A percentile compares a stretch with the other conserved stretches of the same genome.
phyloP scores from a whole-genome alignment of 2,888 invertebrate genomes.

The Dasypolia templi region DNA sequence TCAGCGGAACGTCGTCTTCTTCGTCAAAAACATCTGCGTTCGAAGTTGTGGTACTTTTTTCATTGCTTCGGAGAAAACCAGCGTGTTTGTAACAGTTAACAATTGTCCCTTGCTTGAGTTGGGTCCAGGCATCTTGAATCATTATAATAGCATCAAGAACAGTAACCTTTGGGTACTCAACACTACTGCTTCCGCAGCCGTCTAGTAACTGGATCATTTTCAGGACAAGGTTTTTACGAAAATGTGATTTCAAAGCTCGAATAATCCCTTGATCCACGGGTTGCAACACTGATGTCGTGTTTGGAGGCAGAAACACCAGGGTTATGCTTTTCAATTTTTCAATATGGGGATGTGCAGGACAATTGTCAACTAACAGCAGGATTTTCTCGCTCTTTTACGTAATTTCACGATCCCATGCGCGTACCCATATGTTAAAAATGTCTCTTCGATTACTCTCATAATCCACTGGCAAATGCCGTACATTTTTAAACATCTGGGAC shows the following conservation, averaged over 20 bases:
- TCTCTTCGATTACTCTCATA: not conserved
- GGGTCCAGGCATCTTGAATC: not conserved
- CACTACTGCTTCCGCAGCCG: not conserved
- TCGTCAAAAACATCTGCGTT: conserved; percentile 6
- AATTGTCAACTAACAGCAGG: conserved; percentile 7
- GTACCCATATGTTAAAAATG: not conserved
- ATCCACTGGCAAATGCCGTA: not conserved
- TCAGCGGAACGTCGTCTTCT: conserved; percentile 60
- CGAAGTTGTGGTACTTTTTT: too few species aligned
- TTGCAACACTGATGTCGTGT: conserved; percentile 6
- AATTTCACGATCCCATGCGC: not conserved
- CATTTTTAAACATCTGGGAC: not conserved
- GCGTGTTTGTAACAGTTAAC: not conserved
- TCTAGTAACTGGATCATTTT: conserved; percentile 2
- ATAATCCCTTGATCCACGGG: not conserved
- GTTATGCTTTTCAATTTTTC: conserved; percentile 1
- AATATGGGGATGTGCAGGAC: conserved; percentile 3
- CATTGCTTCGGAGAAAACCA: not conserved
- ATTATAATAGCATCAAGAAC: conserved; percentile 4
- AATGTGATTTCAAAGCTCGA: not conserved
- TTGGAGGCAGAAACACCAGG: not conserved
- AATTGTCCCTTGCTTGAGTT: not conserved
- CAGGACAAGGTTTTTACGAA: conserved; percentile 1
- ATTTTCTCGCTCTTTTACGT: conserved; percentile 1
- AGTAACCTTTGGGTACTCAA: not conserved